A percentile compares a stretch with the other conserved stretches of the same genome.
These are phyloP conservation scores for Eucera pruinosa DNA, from an alignment of 2,888 invertebrate species.

Conservation along the genomic window DNA sequence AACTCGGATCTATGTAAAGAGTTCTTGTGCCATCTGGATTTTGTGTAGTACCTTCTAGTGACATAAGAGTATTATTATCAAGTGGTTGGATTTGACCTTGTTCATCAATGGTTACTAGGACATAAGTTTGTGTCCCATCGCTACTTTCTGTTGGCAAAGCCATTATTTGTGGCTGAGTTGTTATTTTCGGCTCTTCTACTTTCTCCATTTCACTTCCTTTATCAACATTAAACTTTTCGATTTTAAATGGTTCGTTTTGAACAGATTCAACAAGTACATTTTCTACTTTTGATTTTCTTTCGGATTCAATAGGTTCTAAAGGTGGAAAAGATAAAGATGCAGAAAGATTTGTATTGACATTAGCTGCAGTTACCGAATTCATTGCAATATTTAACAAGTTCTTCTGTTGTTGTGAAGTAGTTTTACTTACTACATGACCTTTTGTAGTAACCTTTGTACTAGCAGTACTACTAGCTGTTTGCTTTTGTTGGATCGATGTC, in stretches of 20 bases:
- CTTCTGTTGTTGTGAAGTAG: conserved; percentile 54
- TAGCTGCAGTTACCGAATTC: conserved; percentile 49
- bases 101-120: conserved; percentile 90
- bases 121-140: conserved; percentile 90
- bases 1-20: conserved; percentile 84
- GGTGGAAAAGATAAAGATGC: conserved; percentile 64
- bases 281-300: conserved; percentile 66
- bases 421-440: conserved; percentile 42
- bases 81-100: conserved; percentile 89
- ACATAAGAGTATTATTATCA: conserved; percentile 89
- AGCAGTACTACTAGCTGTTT: conserved; percentile 29
- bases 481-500: conserved; percentile 54
- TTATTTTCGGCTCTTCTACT: conserved; percentile 73
- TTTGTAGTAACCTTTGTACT: conserved; percentile 48
- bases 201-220: conserved; percentile 68
- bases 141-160: conserved; percentile 90
- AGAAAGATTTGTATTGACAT: conserved; percentile 45
- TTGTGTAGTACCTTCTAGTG: conserved; percentile 81
- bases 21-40: conserved; percentile 80
- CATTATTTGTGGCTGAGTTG: conserved; percentile 88
- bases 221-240: conserved; percentile 47
- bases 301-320: conserved; percentile 68
- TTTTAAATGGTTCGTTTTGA: conserved; percentile 61
- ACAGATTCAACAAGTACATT: conserved; percentile 54
- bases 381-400: conserved; percentile 72